Base-by-base conservation (phyloP, 2,888 invertebrate genomes). In the Drosophila parthenogenetica region DNA sequence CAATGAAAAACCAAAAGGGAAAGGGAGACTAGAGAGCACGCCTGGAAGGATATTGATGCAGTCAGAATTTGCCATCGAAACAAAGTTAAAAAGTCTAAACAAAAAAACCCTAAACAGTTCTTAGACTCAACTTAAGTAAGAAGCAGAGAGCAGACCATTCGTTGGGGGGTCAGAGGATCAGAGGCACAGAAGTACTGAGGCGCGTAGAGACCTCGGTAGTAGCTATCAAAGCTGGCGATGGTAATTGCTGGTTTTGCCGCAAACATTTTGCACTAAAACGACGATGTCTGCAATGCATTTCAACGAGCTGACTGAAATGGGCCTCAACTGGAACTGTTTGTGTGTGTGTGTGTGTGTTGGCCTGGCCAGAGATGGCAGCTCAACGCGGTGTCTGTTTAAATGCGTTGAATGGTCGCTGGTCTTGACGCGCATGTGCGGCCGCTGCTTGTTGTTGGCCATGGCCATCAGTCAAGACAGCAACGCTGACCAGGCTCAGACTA, bases 151-250 rank as follows among this genome's bases (percentile, higher is more conserved):
- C 2, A 29, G 29, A 2, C 4, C 35, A 57, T 29, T 8, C 8
- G 29, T 8, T 1, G 29, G 29, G 29, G 29, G 29, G 57, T 49
- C 43, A 57, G 50, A 43, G 25, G n/a, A 37, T 10, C 2, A 13
- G 3, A 32, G n/a, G 3, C 16, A 11, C 3, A 17, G 14, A 43
- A 10, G 3, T 25, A 11, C 2, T 16, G 14, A 29, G 25, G 48
- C 29, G 29, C 35, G 35, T 11, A 13, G 35, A 13, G 13, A 29
- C 29, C 17, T 2, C 13, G n/a, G 32, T 37, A 64, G 57, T 51
- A 74, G 80, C 89, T 88, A 90, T 90, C 89, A 90, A 80, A 85
- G 79, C 83, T 83, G 85, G 89, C 85, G 89, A 88, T 89, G 90
- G 89, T 89, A 89, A 89, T 89, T 89, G 90, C 83, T 81, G 90